Evolutionary conservation across 2,797 vertebrate species (phyloP).

Genomic region (Cyclura pinguis): DNA sequence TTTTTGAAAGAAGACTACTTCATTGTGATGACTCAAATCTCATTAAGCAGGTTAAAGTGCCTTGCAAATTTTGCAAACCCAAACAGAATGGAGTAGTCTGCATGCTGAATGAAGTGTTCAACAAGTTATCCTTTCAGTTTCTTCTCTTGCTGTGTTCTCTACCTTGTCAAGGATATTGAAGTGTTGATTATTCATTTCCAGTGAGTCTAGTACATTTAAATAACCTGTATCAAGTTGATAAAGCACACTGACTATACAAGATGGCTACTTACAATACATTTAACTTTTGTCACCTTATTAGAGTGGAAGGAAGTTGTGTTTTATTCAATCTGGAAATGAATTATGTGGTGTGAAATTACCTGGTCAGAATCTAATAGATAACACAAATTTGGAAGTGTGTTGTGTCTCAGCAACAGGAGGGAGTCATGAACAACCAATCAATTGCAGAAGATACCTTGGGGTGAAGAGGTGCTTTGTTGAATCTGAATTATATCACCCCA

Average conservation of each 20-base stretch:
- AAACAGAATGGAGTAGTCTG: constrained; percentile 29
- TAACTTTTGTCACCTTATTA: constrained; percentile 28
- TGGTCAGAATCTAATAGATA: constrained; percentile 16
- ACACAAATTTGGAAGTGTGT: constrained; percentile 30
- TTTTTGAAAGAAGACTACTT: background rate
- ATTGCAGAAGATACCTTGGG: background rate
- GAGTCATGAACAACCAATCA: background rate
- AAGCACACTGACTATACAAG: background rate
- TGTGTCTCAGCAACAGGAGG: background rate
- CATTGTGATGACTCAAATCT: background rate
- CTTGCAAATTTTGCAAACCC: constrained; percentile 33
- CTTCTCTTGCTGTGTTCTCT: constrained; percentile 19
- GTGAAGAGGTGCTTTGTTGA: constrained; percentile 10
- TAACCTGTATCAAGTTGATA: constrained; percentile 18
- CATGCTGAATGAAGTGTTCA: constrained; percentile 22
- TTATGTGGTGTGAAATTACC: constrained; percentile 19
- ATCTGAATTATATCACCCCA: background rate
- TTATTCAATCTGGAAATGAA: constrained; percentile 22
- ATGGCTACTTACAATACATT: constrained; percentile 5
- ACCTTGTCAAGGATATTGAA: background rate
- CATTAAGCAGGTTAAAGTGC: background rate
- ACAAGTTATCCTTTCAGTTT: background rate
- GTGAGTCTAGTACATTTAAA: background rate
- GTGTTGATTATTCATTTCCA: constrained; percentile 28
- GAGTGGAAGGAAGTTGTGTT: constrained; percentile 12